Evolutionary conservation across 2,797 vertebrate species (phyloP).

Genomic region (Chromobotia macracanthus): DNA sequence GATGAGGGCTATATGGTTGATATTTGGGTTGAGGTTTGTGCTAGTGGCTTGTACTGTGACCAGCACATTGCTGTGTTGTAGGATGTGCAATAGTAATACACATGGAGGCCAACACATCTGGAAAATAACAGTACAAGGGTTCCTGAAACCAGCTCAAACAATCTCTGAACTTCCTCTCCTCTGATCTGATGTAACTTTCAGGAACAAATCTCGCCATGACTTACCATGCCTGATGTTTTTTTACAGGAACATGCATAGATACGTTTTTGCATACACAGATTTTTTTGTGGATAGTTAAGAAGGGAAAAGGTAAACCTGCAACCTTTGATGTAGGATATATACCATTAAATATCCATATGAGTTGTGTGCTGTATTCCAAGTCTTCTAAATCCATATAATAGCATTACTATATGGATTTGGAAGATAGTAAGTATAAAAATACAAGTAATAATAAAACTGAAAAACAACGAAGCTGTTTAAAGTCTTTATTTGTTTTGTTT

Average conservation of each 20-base stretch:
- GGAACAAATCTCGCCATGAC: neutral
- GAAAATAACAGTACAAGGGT: constrained; percentile 1
- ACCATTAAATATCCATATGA: neutral
- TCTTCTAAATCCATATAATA: too few species aligned
- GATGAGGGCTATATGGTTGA: neutral
- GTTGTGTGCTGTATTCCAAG: too few species aligned
- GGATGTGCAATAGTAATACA: neutral
- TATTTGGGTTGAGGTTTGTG: constrained; percentile 12
- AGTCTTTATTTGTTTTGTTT: neutral
- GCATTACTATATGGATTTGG: too few species aligned
- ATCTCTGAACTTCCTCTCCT: constrained; percentile 1
- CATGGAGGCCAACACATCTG: constrained; percentile 11
- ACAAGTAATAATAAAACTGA: too few species aligned
- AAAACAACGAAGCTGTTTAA: too few species aligned
- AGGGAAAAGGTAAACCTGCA: neutral
- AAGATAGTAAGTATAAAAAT: too few species aligned
- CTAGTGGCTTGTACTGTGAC: constrained; percentile 5
- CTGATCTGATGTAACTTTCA: constrained; percentile 3
- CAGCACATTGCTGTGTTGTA: neutral
- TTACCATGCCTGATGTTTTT: neutral
- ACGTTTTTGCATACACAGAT: neutral
- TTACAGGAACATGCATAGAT: too few species aligned
- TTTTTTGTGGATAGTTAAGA: neutral
- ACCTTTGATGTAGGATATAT: neutral
- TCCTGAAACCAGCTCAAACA: constrained; percentile 7